phyloP scores from a whole-genome alignment of 2,113 vertebrate species.

The Pogona vitticeps region DNA sequence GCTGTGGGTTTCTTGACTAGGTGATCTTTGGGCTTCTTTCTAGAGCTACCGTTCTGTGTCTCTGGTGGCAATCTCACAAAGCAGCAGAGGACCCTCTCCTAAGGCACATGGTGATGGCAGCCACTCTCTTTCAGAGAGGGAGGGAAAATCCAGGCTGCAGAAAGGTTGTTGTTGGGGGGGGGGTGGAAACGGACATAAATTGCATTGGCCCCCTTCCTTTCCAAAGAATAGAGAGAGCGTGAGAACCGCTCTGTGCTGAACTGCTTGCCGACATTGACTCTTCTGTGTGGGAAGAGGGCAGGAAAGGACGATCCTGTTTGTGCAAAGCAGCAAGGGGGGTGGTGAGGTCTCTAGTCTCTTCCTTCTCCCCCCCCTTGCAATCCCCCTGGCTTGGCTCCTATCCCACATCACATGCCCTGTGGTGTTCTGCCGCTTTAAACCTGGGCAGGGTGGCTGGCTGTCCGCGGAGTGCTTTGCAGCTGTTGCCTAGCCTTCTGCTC shows the following conservation, averaged over 20 bases:
- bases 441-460: conserved; percentile 48
- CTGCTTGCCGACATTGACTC: background rate
- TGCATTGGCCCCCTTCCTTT: too few species aligned
- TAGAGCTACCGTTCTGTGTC: background rate
- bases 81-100: background rate
- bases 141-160: background rate
- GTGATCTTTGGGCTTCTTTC: too few species aligned
- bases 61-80: background rate
- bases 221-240: background rate
- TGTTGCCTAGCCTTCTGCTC: conserved; percentile 58
- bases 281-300: background rate
- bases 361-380: background rate
- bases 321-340: background rate
- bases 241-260: background rate
- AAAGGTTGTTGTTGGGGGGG: too few species aligned
- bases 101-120: background rate
- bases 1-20: too few species aligned
- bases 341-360: background rate
- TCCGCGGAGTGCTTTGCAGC: conserved; percentile 58
- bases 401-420: conserved; percentile 48
- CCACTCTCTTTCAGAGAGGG: background rate
- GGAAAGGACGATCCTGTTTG: background rate
- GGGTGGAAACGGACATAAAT: background rate
- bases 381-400: background rate
- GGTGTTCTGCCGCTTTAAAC: conserved; percentile 53